Conservation (phyloP, 2,113 vertebrate genomes). For the Caracal caracal region DNA sequence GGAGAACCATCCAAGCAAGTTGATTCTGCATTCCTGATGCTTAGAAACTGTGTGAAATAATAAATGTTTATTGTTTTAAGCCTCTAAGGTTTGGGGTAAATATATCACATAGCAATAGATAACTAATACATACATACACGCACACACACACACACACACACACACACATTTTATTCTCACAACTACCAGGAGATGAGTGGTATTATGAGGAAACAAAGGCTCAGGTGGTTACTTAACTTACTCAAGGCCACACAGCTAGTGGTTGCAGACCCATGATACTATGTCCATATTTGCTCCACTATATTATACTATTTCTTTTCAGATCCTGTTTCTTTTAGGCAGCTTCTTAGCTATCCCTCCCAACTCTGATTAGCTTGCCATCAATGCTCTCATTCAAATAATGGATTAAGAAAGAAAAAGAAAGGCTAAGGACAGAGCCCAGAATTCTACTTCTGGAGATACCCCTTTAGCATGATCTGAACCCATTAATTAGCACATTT, state of each 20-base stretch:
- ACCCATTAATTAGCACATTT: background rate
- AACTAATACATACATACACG: background rate
- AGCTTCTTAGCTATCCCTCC: background rate
- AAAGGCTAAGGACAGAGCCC: background rate
- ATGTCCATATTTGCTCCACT: background rate
- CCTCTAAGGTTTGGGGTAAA: background rate
- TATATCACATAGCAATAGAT: background rate
- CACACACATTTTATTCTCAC: background rate
- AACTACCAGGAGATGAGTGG: background rate
- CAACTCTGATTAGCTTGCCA: background rate
- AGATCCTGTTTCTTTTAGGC: background rate
- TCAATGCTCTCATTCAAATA: slow-evolving; percentile 6
- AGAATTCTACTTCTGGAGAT: background rate
- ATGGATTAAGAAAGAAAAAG: background rate
- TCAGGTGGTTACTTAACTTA: background rate
- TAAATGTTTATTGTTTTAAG: slow-evolving; percentile 1
- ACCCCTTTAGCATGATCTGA: background rate
- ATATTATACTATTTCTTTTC: background rate
- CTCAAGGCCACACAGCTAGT: background rate
- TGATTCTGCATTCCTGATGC: background rate
- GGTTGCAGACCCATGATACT: no score
- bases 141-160: background rate
- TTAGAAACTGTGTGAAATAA: background rate
- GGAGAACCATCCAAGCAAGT: background rate
- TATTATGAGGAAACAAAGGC: background rate